phyloP scores from a whole-genome alignment of 1,140 invertebrate species.

The Drosophila virilis region DNA sequence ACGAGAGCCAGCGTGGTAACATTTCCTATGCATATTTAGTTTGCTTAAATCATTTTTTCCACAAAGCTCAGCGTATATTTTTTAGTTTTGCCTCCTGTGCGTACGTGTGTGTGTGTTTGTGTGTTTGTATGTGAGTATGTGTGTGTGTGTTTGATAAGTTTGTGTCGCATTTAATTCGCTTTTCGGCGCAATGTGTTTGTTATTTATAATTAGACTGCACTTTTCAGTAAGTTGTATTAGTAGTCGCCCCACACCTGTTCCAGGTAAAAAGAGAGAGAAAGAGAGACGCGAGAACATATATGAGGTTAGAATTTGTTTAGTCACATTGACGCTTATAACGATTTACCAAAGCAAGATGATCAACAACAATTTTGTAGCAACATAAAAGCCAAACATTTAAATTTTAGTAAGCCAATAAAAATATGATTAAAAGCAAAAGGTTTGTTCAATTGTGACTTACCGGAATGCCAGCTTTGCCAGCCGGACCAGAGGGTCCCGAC shows the following conservation, averaged over 20 bases:
- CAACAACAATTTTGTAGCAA: conserved; percentile 51
- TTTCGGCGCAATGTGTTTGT: conserved; percentile 52
- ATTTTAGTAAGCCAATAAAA: conserved; percentile 28
- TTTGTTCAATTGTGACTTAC: conserved; percentile 86
- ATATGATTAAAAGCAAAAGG: neutral
- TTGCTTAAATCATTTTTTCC: conserved; percentile 43
- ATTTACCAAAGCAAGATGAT: conserved; percentile 36
- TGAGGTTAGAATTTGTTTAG: conserved; percentile 64
- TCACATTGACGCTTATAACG: conserved; percentile 49
- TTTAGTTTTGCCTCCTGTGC: conserved; percentile 12
- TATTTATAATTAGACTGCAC: conserved; percentile 64
- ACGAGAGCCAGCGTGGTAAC: conserved; percentile 46
- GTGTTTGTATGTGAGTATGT: neutral
- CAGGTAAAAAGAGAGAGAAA: conserved; percentile 64
- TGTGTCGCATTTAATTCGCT: conserved; percentile 44
- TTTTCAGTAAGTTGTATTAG: conserved; percentile 73
- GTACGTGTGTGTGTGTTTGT: conserved; percentile 23
- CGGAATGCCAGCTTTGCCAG: conserved; percentile 90
- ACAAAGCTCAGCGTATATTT: conserved; percentile 4
- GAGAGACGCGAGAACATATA: conserved; percentile 56
- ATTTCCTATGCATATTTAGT: conserved; percentile 48
- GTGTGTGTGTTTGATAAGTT: conserved; percentile 14
- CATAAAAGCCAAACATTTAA: conserved; percentile 62
- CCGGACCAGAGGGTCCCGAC: conserved; percentile 89
- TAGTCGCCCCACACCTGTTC: conserved; percentile 84